Base-by-base conservation (phyloP, 2,888 invertebrate genomes). In the Pandemis heparana region DNA sequence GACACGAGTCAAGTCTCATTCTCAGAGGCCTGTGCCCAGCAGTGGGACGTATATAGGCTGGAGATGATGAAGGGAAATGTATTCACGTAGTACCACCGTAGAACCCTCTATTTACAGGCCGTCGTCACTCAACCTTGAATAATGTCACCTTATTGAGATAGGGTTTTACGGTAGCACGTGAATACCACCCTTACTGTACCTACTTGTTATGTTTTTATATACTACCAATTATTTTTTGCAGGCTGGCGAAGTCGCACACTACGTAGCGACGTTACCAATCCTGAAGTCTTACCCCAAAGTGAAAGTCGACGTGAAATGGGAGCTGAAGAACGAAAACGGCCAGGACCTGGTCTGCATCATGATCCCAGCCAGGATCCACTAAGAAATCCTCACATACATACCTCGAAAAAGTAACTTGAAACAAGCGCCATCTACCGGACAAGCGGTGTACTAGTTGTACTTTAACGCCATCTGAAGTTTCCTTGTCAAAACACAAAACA, bases 271-370 rank as follows among this genome's bases (percentile, higher is more conserved):
- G 0, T 82, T 97, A 78, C 96, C 96, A 0, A 95, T 97, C 1
- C 86, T 95, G n/a, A 95, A 95, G 79, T 92, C 92, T 0, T 97
- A 97, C 86, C 97, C 97, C 0, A 96, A 95, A 87, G 96, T 97
- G 80, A 91, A 84, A 16, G 96, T 97, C 0, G 95, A 95, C 8
- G 96, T 97, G 1, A 97, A 96, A 85, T 97, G 97, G 97, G 96
- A 97, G 86, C 89, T 97, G 32, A 93, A 95, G 83, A 95, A 95
- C 83, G 95, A 96, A 71, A 89, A 95, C 2, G 91, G 87, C 0
- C 94, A 96, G 56, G 96, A 96, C 80, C 94, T 97, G 43, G 92
- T 96, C 70, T 97, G 97, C 84, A 87, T 96, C 18, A 76, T 96
- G 75, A 96, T 97, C 80, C 96, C 97, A 10, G 96, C 97, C 8